Conservation (phyloP, 2,797 vertebrate genomes). For the Mormyrus proboscirostris region DNA sequence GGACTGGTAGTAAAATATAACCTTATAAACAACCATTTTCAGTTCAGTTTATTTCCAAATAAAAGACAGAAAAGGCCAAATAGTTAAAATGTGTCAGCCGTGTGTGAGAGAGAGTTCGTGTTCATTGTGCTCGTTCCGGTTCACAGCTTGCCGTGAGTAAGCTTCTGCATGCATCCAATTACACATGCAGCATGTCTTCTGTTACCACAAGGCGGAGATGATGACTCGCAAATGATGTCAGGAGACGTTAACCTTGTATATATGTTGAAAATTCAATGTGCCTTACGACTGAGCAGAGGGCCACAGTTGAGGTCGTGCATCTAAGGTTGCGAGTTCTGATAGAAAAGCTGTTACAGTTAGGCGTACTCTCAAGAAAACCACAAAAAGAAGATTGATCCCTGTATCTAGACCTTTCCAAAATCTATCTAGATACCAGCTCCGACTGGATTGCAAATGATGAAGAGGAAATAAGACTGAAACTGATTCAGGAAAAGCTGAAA, state of each 20-base stretch:
- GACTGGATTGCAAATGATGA: conserved; percentile 29
- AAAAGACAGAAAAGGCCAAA: background rate
- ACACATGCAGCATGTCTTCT: conserved; percentile 46
- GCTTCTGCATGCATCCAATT: conserved; percentile 45
- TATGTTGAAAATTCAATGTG: conserved; percentile 30
- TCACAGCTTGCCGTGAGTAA: conserved; percentile 17
- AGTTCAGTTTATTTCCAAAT: conserved; percentile 26
- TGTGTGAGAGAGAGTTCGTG: conserved; percentile 12
- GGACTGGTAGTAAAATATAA: conserved; percentile 10
- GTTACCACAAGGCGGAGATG: conserved; percentile 44
- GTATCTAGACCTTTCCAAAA: background rate
- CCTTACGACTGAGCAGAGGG: conserved; percentile 28
- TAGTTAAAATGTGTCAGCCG: background rate
- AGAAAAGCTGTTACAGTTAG: background rate
- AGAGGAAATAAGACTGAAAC: background rate
- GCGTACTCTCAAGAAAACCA: conserved; percentile 1
- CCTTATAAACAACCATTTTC: conserved; percentile 38
- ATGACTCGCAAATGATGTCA: conserved; percentile 61
- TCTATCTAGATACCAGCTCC: background rate
- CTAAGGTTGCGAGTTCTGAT: background rate
- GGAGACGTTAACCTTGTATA: conserved; percentile 48
- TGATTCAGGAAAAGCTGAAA: no score
- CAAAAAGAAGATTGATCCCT: background rate
- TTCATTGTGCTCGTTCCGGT: background rate
- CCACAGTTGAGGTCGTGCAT: background rate